Evolutionary conservation across 2,888 invertebrate species (phyloP).

Genomic region (Campoletis raptor): DNA sequence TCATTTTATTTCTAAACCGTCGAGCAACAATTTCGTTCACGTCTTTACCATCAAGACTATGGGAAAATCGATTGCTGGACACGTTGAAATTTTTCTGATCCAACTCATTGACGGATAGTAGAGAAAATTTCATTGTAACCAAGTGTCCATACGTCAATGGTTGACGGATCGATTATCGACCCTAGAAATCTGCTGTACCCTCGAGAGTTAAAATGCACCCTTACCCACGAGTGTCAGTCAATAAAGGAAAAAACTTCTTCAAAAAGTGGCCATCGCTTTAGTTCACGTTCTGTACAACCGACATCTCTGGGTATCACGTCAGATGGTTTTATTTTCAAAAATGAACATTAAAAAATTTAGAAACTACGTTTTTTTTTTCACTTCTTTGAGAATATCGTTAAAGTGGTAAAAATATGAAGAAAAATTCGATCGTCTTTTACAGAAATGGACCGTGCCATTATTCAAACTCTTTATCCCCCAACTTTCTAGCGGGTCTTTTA

Average conservation of each 20-base stretch:
- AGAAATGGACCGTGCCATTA: no score
- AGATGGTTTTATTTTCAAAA: no score
- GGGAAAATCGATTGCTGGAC: not conserved
- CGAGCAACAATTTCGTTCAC: not conserved
- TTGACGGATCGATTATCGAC: not conserved
- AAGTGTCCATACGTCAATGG: not conserved
- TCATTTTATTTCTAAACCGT: not conserved
- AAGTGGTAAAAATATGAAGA: not conserved
- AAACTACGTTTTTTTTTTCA: not conserved
- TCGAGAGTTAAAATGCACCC: constrained; percentile 3
- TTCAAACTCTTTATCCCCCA: no score
- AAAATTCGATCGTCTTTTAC: not conserved
- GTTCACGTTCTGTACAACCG: not conserved
- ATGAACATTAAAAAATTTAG: no score
- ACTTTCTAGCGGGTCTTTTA: no score
- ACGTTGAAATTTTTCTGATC: no score
- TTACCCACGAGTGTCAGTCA: not conserved
- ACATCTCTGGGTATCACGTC: not conserved
- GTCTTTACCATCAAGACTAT: not conserved
- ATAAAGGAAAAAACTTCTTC: not conserved
- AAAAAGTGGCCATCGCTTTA: not conserved
- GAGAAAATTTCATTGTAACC: constrained; percentile 7
- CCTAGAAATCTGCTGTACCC: not conserved
- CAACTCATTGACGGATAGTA: not conserved
- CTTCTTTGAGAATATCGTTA: not conserved